phyloP scores from a whole-genome alignment of 2,113 vertebrate genomes.

The Varanus komodoensis region DNA sequence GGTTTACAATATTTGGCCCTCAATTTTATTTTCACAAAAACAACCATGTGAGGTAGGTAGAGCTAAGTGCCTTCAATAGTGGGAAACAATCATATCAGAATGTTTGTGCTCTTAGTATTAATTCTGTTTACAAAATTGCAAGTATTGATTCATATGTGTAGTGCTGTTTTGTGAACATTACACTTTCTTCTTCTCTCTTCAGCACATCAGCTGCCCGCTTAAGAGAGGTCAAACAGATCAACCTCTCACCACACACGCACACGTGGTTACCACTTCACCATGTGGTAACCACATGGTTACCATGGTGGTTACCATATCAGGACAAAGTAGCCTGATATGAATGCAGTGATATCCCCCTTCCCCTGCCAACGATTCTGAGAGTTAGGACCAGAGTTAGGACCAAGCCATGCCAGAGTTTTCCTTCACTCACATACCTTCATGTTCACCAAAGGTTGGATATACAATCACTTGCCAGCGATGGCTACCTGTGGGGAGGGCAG shows the following conservation, averaged over 20 bases:
- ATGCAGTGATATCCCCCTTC: not conserved
- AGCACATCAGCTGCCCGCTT: not conserved
- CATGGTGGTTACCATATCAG: not conserved
- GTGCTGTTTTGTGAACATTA: not conserved
- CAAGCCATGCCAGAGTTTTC: not conserved
- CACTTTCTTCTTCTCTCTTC: constrained; percentile 23
- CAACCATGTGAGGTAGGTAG: too few relatives aligned
- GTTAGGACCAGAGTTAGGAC: not conserved
- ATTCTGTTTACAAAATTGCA: constrained; percentile 40
- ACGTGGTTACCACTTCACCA: not conserved
- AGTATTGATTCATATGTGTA: constrained; percentile 35
- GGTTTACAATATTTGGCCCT: too few relatives aligned
- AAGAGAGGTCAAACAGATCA: not conserved
- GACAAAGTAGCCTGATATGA: not conserved
- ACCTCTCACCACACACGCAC: not conserved
- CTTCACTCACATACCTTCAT: not conserved
- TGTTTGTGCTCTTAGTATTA: constrained; percentile 38
- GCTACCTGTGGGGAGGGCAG: not conserved
- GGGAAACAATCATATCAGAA: constrained; percentile 30
- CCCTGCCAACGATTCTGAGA: not conserved
- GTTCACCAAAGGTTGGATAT: not conserved
- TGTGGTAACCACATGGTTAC: too few relatives aligned
- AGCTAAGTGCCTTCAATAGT: too few relatives aligned
- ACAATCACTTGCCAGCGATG: not conserved
- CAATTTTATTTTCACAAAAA: too few relatives aligned